Percentiles rank a stretch among this genome's conserved stretches.
Evolutionary conservation across 2,888 invertebrate genomes (phyloP).

Genomic region (Agriopis leucophaearia): DNA sequence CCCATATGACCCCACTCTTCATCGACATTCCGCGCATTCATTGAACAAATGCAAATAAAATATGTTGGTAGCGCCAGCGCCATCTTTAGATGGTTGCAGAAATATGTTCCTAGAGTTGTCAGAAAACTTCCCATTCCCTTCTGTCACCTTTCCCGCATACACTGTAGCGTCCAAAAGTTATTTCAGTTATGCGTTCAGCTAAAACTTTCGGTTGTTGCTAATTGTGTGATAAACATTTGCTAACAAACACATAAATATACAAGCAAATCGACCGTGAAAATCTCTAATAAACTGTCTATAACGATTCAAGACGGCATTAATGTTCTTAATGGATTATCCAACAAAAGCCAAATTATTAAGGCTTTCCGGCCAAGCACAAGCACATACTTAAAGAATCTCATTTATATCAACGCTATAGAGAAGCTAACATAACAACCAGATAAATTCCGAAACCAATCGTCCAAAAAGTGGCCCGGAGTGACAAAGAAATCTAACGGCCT

Average conservation of each 20-base stretch:
- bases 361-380: constrained; percentile 7
- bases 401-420: constrained; percentile 12
- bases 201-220: neutral
- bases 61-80: too few species aligned
- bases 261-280: constrained; percentile 22
- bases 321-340: constrained; percentile 10
- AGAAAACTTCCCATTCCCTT: too few species aligned
- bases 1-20: too few species aligned
- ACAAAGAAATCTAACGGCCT: constrained; percentile 8
- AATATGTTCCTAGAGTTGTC: too few species aligned
- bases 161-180: too few species aligned
- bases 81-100: too few species aligned
- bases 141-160: too few species aligned
- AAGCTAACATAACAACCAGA: constrained; percentile 26
- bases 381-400: constrained; percentile 7
- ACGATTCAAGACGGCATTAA: constrained; percentile 4
- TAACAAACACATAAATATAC: constrained; percentile 33
- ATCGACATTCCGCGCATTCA: too few species aligned
- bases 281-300: constrained; percentile 1
- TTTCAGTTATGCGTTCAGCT: too few species aligned
- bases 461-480: constrained; percentile 23
- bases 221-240: constrained; percentile 1
- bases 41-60: too few species aligned
- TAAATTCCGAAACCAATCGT: constrained; percentile 32
- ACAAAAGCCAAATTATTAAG: constrained; percentile 20